These are phyloP conservation scores for Crax fasciolata DNA, from an alignment of 2,797 vertebrate genomes.

Conservation along the genomic window DNA sequence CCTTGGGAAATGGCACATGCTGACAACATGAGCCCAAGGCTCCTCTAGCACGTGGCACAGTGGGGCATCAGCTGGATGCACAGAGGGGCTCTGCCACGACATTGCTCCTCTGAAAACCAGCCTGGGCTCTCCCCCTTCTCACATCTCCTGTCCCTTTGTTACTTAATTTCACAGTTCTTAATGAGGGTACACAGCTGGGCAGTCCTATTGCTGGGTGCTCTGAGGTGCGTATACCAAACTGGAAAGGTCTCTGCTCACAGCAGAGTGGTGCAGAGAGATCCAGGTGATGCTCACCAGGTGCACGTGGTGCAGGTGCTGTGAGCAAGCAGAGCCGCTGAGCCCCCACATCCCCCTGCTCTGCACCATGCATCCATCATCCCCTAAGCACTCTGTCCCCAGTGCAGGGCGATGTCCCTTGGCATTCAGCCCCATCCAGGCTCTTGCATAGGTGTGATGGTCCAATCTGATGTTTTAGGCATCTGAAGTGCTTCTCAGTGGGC, in stretches of 20 bases:
- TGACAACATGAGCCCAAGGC: not conserved
- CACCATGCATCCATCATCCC: too few relatives aligned
- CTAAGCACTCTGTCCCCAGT: rapidly evolving
- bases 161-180: not conserved
- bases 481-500: not conserved
- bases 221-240: not conserved
- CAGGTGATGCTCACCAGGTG: not conserved
- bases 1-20: slow-evolving; percentile 19
- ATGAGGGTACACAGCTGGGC: not conserved
- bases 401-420: rapidly evolving
- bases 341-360: not conserved
- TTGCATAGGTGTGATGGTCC: not conserved
- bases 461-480: not conserved
- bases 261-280: not conserved
- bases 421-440: not conserved
- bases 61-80: not conserved
- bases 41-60: rapidly evolving
- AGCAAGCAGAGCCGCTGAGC: not conserved
- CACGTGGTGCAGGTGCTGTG: rapidly evolving
- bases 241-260: not conserved
- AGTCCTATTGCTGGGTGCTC: not conserved
- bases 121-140: not conserved
- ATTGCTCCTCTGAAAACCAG: not conserved
- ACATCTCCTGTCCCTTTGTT: not conserved
- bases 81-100: rapidly evolving